phyloP scores from a whole-genome alignment of 2,797 vertebrate species.

The Sebastes cheni region DNA sequence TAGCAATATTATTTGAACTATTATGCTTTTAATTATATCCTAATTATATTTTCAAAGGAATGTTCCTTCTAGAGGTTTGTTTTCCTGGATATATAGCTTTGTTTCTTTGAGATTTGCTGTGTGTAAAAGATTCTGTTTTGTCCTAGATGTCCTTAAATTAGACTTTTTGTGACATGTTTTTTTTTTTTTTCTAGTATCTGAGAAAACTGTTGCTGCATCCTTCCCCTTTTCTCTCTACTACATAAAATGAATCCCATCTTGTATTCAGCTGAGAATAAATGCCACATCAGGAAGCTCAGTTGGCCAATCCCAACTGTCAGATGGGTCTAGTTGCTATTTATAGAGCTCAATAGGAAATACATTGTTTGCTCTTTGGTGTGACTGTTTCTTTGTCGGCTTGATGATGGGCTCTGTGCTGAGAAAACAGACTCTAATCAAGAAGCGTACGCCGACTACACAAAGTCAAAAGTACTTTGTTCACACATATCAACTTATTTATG shows the following conservation, averaged over 20 bases:
- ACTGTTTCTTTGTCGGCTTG: constrained; percentile 2
- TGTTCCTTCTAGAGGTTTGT: not conserved
- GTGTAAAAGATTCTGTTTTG: not conserved
- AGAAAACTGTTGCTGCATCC: not conserved
- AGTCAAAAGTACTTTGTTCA: not conserved
- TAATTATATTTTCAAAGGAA: not conserved
- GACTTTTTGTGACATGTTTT: not conserved
- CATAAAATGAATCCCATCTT: not conserved
- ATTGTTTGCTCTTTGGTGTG: constrained; percentile 23
- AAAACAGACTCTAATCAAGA: not conserved
- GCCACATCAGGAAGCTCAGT: constrained; percentile 23
- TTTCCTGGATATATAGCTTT: not conserved
- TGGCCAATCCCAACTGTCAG: constrained; percentile 17
- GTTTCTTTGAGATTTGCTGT: not conserved
- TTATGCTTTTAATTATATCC: not conserved
- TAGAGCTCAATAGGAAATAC: constrained; percentile 17
- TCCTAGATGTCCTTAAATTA: not conserved
- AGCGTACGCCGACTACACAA: not conserved
- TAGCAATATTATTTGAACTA: not conserved
- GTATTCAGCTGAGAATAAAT: not conserved
- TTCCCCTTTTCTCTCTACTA: not conserved
- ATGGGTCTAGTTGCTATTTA: constrained; percentile 38
- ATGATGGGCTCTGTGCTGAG: not conserved
- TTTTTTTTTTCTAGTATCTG: not conserved
- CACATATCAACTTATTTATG: not conserved